Evolutionary conservation across 2,888 invertebrate genomes (phyloP).

Genomic region (Pediacus dermestoides): DNA sequence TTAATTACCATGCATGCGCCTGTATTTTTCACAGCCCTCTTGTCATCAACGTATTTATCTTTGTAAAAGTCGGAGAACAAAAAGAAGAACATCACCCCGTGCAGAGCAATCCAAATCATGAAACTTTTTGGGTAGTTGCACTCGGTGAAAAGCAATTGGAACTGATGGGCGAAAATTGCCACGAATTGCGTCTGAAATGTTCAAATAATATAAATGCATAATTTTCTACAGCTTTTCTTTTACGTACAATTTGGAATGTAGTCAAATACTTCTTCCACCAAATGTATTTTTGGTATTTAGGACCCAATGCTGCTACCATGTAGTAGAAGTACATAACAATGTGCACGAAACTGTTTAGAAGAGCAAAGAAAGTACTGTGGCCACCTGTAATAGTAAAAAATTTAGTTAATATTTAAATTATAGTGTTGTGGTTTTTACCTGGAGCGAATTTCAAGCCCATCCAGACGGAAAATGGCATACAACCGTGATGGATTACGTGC

Average conservation of each 20-base stretch:
- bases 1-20: conserved; percentile 70
- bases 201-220: too few species aligned
- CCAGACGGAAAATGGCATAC: conserved; percentile 94
- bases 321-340: conserved; percentile 98
- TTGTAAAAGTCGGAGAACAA: conserved; percentile 95
- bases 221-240: conserved; percentile 1
- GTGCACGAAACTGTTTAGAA: conserved; percentile 92
- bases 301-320: conserved; percentile 92
- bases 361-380: conserved; percentile 93
- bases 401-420: conserved; percentile 5
- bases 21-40: conserved; percentile 41
- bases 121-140: conserved; percentile 89
- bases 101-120: conserved; percentile 92
- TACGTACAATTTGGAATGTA: conserved; percentile 85
- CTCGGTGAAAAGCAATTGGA: conserved; percentile 83
- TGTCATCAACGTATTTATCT: conserved; percentile 63
- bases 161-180: conserved; percentile 85
- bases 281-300: conserved; percentile 85
- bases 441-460: conserved; percentile 94
- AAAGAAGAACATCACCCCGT: conserved; percentile 90
- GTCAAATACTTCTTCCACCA: conserved; percentile 99
- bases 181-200: conserved; percentile 92
- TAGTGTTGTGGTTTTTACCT: conserved; percentile 57
- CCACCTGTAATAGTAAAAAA: conserved; percentile 64
- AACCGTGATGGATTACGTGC: conserved; percentile 92